A percentile compares a stretch with the other conserved stretches of the same genome.
Evolutionary conservation across 2,888 invertebrate species (phyloP).

Genomic region (Acrocyrtus sp.): DNA sequence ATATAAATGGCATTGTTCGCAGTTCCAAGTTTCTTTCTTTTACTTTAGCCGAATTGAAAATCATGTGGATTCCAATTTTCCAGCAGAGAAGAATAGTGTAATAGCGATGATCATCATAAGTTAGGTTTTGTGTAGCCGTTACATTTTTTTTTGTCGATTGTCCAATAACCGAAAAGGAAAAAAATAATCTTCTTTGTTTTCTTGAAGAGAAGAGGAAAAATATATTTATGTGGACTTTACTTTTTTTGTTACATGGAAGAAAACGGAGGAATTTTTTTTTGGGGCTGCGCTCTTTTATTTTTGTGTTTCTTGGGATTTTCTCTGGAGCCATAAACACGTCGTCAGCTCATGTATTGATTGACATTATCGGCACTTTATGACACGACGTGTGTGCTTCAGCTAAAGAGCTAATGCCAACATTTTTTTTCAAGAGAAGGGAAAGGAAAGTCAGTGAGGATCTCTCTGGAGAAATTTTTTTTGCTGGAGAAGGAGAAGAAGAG

Average conservation of each 20-base stretch:
- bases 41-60: too few relatives aligned
- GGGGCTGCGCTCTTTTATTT: background rate
- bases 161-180: too few relatives aligned
- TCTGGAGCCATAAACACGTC: conserved; percentile 54
- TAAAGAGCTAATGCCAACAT: conserved; percentile 16
- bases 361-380: conserved; percentile 60
- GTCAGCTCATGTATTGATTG: conserved; percentile 57
- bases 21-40: too few relatives aligned
- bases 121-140: background rate
- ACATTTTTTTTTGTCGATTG: too few relatives aligned
- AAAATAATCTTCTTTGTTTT: too few relatives aligned
- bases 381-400: conserved; percentile 45
- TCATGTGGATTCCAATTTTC: too few relatives aligned
- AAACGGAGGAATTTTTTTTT: too few relatives aligned
- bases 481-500: background rate
- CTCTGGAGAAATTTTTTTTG: conserved; percentile 27
- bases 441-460: conserved; percentile 33
- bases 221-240: too few relatives aligned
- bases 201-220: too few relatives aligned
- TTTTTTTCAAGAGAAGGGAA: conserved; percentile 8
- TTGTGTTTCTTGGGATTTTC: conserved; percentile 31
- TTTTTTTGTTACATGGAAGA: too few relatives aligned
- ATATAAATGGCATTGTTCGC: conserved; percentile 2
- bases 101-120: conserved; percentile 4
- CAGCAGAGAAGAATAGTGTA: background rate